phyloP scores from a whole-genome alignment of 2,113 vertebrate genomes.

The Anarrhichthys ocellatus region DNA sequence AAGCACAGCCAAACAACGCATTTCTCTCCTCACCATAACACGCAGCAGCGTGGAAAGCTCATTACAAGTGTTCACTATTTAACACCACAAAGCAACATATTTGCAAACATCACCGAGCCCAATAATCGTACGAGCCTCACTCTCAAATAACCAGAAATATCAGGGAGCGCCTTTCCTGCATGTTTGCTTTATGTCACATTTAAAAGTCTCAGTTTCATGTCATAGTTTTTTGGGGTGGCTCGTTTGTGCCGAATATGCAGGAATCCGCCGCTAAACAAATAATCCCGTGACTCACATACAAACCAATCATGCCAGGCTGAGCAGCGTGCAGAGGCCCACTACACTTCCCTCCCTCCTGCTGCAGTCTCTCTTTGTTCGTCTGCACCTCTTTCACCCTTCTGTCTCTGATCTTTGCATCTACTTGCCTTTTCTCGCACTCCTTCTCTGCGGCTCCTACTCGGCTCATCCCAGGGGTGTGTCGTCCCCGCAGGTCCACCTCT shows the following conservation, averaged over 20 bases:
- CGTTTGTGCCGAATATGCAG: background rate
- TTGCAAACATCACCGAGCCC: conserved; percentile 42
- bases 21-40: conserved; percentile 66
- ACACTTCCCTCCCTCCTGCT: background rate
- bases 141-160: conserved; percentile 17
- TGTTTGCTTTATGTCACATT: conserved; percentile 11
- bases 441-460: conserved; percentile 33
- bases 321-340: background rate
- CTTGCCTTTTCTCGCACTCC: conserved; percentile 14
- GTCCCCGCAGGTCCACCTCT: conserved; percentile 47
- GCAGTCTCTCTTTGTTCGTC: conserved; percentile 18
- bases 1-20: conserved; percentile 73
- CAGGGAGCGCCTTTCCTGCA: background rate
- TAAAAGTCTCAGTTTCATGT: background rate
- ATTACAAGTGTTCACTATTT: conserved; percentile 71
- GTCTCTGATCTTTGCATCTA: conserved; percentile 26
- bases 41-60: conserved; percentile 69
- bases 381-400: conserved; percentile 18
- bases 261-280: conserved; percentile 21
- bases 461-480: conserved; percentile 50
- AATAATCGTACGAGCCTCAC: conserved; percentile 12
- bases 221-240: conserved; percentile 4
- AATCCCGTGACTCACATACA: conserved; percentile 8
- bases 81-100: conserved; percentile 58
- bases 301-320: conserved; percentile 2